Base-by-base conservation (phyloP, 1,140 invertebrate genomes). In the Penaeus chinensis region DNA sequence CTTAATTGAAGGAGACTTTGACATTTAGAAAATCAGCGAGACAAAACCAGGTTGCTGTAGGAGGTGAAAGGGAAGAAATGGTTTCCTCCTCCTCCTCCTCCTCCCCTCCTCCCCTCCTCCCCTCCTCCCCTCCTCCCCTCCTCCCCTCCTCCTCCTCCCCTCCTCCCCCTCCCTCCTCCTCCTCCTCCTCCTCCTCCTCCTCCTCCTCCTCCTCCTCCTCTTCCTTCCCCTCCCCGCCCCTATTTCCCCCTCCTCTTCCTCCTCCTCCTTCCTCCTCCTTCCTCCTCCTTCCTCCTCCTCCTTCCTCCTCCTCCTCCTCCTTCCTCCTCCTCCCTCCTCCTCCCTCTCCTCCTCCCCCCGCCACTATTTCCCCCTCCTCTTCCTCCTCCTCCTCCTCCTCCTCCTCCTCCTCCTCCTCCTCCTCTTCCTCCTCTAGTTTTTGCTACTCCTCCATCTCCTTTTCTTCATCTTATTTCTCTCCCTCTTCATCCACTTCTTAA, bases 371-470 rank as follows among this genome's bases (percentile, higher is more conserved):
- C 19, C 3, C 32, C 18, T 32, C 66, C 19, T 22, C 66, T n/a
- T 71, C 20, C 16, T 32, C 18, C n/a, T 11, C 7, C 22, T 69
- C 16, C 66, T 69, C 66, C 20, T 71, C 20, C 66, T 22, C 20
- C 32, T 71, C 66, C 66, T 71, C 66, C 66, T 71, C 1, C 20
- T 71, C 66, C 66, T 69, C 66, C 66, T 69, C 66, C n/a, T 71
- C 66, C 20, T 22, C 20, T 3, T 69, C 66, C 66, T 69, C 66
- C 66, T 71, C 66, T 16, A n/a, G 7, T 10, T 22, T 19, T 32
- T 22, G 7, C 19, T 22, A 1, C 20, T 71, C 19, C 66, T 71
- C 66, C 20, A n/a, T 19, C 19, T 71, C 20, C 18, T 18, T 11
- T 3, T 2, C 1, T 19, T 11, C 18, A 10, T 32, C 32, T 13